Conservation (phyloP, 2,888 invertebrate genomes). For the Lasioglossum zephyrum region DNA sequence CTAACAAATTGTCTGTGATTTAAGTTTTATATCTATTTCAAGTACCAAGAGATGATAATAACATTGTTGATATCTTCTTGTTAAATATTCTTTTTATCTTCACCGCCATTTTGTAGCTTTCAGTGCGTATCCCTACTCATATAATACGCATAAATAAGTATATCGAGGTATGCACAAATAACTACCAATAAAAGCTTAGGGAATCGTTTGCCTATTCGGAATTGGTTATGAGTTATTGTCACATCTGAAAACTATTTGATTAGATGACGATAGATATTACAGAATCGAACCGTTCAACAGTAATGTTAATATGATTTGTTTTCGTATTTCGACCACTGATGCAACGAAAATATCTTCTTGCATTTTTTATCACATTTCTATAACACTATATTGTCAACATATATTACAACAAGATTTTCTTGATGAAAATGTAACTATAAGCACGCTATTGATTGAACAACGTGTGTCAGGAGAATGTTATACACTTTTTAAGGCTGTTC, state of each 20-base stretch:
- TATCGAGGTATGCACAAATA: background rate
- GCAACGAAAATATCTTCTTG: background rate
- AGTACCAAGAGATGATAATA: no score
- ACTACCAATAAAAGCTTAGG: background rate
- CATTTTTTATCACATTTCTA: background rate
- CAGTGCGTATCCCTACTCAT: background rate
- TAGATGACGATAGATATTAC: background rate
- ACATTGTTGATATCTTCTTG: no score
- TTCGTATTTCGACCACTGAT: background rate
- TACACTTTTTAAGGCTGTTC: background rate
- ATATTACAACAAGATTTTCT: slow-evolving; percentile 4
- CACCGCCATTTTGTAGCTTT: background rate
- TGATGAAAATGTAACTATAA: background rate
- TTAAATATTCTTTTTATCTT: background rate
- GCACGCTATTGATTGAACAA: slow-evolving; percentile 3
- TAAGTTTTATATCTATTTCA: no score
- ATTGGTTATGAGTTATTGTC: background rate
- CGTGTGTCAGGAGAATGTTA: background rate
- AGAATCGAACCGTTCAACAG: background rate
- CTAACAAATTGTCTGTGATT: no score
- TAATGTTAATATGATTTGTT: background rate
- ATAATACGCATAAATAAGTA: background rate
- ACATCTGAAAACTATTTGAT: background rate
- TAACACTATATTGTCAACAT: background rate
- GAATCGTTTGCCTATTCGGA: background rate